Evolutionary conservation across 2,113 vertebrate genomes (phyloP).

Genomic region (Camarhynchus parvulus): DNA sequence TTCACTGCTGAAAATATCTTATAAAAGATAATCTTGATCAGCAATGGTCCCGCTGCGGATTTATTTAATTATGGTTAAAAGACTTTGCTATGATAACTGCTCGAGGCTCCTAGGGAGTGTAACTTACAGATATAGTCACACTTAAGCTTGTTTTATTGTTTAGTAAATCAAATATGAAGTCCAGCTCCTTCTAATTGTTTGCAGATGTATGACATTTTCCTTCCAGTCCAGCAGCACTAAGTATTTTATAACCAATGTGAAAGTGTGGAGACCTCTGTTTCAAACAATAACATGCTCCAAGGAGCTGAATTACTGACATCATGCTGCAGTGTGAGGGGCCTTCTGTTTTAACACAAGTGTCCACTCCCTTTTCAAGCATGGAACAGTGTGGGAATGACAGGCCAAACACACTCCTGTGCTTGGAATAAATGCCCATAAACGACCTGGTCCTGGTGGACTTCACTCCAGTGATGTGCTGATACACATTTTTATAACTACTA

Average conservation of each 20-base stretch:
- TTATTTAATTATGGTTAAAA: slow-evolving; percentile 78
- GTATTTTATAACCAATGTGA: slow-evolving; percentile 77
- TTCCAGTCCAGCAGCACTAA: slow-evolving; percentile 80
- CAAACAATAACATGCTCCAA: slow-evolving; percentile 72
- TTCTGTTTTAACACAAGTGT: slow-evolving; percentile 71
- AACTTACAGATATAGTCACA: slow-evolving; percentile 76
- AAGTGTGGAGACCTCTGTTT: slow-evolving; percentile 73
- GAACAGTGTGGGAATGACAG: neutral
- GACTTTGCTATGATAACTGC: slow-evolving; percentile 68
- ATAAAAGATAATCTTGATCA: slow-evolving; percentile 67
- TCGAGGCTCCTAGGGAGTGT: slow-evolving; percentile 74
- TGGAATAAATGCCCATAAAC: slow-evolving; percentile 2
- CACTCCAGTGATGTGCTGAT: neutral
- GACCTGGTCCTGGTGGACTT: slow-evolving; percentile 16
- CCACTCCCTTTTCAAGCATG: slow-evolving; percentile 61
- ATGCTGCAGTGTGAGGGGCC: slow-evolving; percentile 56
- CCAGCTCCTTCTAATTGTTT: slow-evolving; percentile 80
- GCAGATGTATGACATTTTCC: slow-evolving; percentile 81
- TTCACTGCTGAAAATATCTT: slow-evolving; percentile 69
- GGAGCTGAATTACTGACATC: slow-evolving; percentile 74
- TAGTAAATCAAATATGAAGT: slow-evolving; percentile 79
- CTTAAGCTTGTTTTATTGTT: slow-evolving; percentile 81
- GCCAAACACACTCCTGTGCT: slow-evolving; percentile 19
- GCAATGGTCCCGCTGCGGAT: slow-evolving; percentile 61
- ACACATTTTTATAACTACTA: neutral